Evolutionary conservation across 2,113 vertebrate genomes (phyloP), one percentile per base, ranked within the genome.

Genomic region (Gallinago jamesoni): DNA sequence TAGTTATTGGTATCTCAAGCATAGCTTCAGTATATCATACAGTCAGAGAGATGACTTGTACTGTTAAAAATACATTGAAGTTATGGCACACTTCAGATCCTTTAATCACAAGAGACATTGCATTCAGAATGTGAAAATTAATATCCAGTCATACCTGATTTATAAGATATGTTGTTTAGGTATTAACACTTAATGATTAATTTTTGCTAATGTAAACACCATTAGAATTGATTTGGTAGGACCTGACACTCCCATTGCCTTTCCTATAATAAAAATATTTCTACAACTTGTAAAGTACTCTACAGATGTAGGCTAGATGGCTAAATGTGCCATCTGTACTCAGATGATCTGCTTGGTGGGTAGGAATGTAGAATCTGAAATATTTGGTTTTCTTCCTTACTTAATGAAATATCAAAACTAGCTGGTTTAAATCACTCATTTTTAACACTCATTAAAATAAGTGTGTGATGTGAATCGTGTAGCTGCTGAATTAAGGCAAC

Each of bases 81-180:
- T 79, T 84, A 74, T 35, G n/a, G 30, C 13, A 28, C 53, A 20
- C 70, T 73, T 91, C 37, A 80, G 56, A 72, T 79, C 23, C 48
- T 81, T 72, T 59, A 89, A 70, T 80, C 84, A 48, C n/a, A 62
- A 69, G 75, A 89, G 22, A 37, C 12, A 15, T 33, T 75, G 45
- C 64, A 37, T 78, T 88, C 60, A 87, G 88, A 92, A 77, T 69
- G 63, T 20, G 77, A 77, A 90, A 93, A 93, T 83, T 77, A 94
- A 62, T 88, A 87, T 72, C 68, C 28, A 68, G n/a, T 55, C 48
- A 70, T 81, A 41, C 19, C 57, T 95, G 89, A 86, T 81, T 80
- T 91, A 89, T 85, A 83, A 50, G 13, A 17, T 16, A 2, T 45
- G 48, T 78, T 84, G 63, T 94, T 85, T 57, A 84, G 35, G 35